Conservation (phyloP, 2,797 vertebrate species). For the Enteromius unitaeniatus region DNA sequence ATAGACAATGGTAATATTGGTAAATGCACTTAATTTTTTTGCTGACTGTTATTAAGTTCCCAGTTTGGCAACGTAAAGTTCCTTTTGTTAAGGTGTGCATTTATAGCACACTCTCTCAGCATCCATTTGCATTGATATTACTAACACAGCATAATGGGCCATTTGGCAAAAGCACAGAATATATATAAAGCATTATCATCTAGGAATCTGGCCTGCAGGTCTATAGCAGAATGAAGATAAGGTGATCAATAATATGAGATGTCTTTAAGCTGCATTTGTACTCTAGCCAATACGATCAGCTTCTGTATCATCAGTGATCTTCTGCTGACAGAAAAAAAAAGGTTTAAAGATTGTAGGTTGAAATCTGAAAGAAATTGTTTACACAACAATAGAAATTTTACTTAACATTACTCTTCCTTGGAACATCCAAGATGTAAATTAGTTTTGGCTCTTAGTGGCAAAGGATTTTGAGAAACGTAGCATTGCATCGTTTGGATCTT, state of each 20-base stretch:
- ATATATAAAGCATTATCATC: slow-evolving; percentile 7
- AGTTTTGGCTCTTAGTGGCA: not conserved
- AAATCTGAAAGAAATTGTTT: not conserved
- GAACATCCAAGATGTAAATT: not conserved
- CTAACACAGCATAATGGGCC: slow-evolving; percentile 11
- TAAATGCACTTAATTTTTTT: not conserved
- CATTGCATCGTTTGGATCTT: not conserved
- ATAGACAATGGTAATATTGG: too few relatives aligned
- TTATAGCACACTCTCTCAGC: slow-evolving; percentile 8
- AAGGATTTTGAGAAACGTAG: not conserved
- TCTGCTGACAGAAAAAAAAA: not conserved
- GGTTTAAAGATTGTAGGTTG: not conserved
- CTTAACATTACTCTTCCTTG: not conserved
- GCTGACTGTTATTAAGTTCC: not conserved
- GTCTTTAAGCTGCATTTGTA: not conserved
- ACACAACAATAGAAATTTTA: not conserved
- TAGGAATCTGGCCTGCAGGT: not conserved
- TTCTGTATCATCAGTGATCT: not conserved
- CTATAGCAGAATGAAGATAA: not conserved
- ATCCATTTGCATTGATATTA: slow-evolving; percentile 11
- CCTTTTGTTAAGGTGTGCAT: not conserved
- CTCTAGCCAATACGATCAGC: slow-evolving; percentile 14
- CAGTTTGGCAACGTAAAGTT: not conserved
- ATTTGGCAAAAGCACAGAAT: slow-evolving; percentile 1
- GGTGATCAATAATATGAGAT: slow-evolving; percentile 11